A percentile compares a stretch with the other conserved stretches of the same genome.
Evolutionary conservation across 1,140 invertebrate species (phyloP).

Genomic region (Scaptomyza montana): DNA sequence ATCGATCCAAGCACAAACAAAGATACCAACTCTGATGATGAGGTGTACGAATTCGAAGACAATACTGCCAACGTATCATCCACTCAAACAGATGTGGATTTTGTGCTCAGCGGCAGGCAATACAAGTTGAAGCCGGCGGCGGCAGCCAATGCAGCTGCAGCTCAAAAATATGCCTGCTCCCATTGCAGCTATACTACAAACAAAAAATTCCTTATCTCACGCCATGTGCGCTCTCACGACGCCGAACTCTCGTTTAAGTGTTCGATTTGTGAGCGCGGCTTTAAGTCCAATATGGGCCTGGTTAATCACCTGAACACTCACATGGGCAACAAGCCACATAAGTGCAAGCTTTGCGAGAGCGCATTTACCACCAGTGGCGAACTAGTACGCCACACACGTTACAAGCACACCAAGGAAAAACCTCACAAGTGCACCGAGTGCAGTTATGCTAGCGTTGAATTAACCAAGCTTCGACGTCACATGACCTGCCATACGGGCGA

Average conservation of each 20-base stretch:
- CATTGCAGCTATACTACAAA: conserved; percentile 96
- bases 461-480: conserved; percentile 96
- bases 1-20: conserved; percentile 14
- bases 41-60: conserved; percentile 78
- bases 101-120: conserved; percentile 41
- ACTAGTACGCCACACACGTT: conserved; percentile 95
- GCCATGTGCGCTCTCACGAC: conserved; percentile 98
- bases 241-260: conserved; percentile 97
- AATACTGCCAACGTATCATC: conserved; percentile 85
- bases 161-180: conserved; percentile 92
- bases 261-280: conserved; percentile 96
- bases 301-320: conserved; percentile 99
- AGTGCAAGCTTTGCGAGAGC: conserved; percentile 96
- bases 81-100: conserved; percentile 82
- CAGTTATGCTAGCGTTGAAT: conserved; percentile 96
- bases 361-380: conserved; percentile 98
- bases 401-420: conserved; percentile 97
- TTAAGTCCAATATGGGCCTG: conserved; percentile 96
- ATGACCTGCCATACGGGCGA: conserved; percentile 95
- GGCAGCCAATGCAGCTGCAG: conserved; percentile 85
- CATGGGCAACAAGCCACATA: conserved; percentile 96
- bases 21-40: conserved; percentile 16
- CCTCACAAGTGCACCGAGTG: conserved; percentile 97
- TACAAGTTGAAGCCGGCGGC: conserved; percentile 49
- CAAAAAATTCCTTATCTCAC: conserved; percentile 93